Evolutionary conservation across 2,888 invertebrate species (phyloP).

Genomic region (Oeneis ivallda): DNA sequence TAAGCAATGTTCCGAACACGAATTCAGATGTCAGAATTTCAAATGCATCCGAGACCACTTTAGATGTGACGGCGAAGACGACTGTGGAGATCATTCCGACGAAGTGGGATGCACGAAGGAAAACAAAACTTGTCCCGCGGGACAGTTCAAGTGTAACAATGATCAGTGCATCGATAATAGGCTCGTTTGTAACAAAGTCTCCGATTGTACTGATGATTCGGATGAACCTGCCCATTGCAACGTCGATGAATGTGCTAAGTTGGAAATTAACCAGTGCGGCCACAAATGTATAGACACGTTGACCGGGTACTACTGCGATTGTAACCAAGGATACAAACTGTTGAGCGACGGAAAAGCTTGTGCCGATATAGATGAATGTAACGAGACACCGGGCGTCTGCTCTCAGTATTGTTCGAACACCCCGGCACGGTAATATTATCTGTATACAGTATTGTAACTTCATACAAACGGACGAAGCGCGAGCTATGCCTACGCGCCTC

Average conservation of each 20-base stretch:
- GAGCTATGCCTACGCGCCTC: too few species aligned
- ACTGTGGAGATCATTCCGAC: constrained; percentile 97
- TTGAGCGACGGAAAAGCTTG: constrained; percentile 95
- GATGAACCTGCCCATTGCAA: constrained; percentile 97
- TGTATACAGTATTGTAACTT: too few species aligned
- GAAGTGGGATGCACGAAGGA: constrained; percentile 92
- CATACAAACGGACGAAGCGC: too few species aligned
- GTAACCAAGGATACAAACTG: constrained; percentile 95
- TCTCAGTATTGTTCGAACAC: constrained; percentile 98
- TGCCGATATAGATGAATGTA: constrained; percentile 94
- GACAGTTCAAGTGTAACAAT: constrained; percentile 91
- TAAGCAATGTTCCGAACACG: constrained; percentile 90
- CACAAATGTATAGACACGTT: constrained; percentile 97
- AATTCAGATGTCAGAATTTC: constrained; percentile 97
- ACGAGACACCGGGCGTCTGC: constrained; percentile 93
- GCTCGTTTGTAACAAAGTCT: constrained; percentile 93
- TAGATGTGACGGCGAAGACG: constrained; percentile 92
- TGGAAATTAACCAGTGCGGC: constrained; percentile 96
- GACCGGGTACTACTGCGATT: constrained; percentile 97
- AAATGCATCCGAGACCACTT: constrained; percentile 95
- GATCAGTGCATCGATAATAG: constrained; percentile 92
- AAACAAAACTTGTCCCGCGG: constrained; percentile 87
- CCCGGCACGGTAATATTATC: too few species aligned
- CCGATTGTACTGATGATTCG: constrained; percentile 93
- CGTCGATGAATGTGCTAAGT: constrained; percentile 96